Evolutionary conservation across 2,888 invertebrate species (phyloP), one percentile per base, ranked within the genome.

Genomic region (Dryadula phaetusa): DNA sequence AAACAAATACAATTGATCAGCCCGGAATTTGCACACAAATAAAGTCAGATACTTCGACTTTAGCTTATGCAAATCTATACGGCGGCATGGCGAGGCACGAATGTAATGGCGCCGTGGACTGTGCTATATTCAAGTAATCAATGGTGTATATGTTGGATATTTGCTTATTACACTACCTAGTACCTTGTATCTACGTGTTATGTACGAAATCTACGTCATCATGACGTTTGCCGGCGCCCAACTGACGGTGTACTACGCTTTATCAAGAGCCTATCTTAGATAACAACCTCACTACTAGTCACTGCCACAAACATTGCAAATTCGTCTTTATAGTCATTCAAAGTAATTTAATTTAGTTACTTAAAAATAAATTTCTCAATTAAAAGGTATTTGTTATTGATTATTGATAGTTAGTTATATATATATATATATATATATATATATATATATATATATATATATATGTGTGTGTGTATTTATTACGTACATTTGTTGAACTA

Each of bases 151-250:
- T 72, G 64, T 72, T 74, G 62, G 71, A 72, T 67, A 64, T 66
- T 67, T 44, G 54, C 65, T 72, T 67, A 52, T 52, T 52, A 72
- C 70, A 70, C 70, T 70, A 68, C 66, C 69, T 71, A n/a, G n/a
- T n/a, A 73, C 67, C 69, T 61, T 64, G 37, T 54, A 60, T 12
- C 34, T 74, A 77, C 74, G 74, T 75, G 72, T 75, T 76, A 73
- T 77, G 73, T 76, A 76, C 75, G 61, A 54, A 56, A 70, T 67
- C 71, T 70, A 77, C 81, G 79, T 82, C 79, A 82, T 64, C 34
- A 70, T 81, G 80, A 79, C 80, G 79, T 67, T 71, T 68, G 70
- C 63, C 76, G 67, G 77, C 74, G 74, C 73, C 72, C 54, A 66
- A 44, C 65, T 69, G 74, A 72, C 75, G 74, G 66, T 67, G 66